A percentile compares a stretch with the other conserved stretches of the same genome.
These are phyloP conservation scores for Ophioninae sp. DNA, from an alignment of 2,888 invertebrate genomes.

Conservation along the genomic window DNA sequence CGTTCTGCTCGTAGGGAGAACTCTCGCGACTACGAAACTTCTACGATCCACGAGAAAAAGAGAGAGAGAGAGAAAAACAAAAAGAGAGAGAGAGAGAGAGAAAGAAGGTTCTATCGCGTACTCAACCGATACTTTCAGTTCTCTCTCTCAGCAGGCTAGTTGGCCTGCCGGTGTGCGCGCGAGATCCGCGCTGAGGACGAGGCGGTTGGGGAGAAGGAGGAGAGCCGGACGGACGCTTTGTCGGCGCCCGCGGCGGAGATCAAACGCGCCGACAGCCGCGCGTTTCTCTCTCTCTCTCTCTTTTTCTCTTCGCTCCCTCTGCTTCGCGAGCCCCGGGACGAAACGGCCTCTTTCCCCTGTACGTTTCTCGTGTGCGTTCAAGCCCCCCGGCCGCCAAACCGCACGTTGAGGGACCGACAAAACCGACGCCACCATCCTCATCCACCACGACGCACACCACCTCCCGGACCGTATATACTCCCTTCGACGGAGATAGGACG, in stretches of 20 bases:
- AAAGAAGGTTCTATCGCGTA: constrained; percentile 25
- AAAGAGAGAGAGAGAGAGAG: too few relatives aligned
- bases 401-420: constrained; percentile 68
- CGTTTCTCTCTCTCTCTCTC: constrained; percentile 64
- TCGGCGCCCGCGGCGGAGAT: constrained; percentile 80
- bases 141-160: constrained; percentile 58
- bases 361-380: constrained; percentile 51
- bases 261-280: constrained; percentile 78
- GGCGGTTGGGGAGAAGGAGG: constrained; percentile 58
- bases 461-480: background rate
- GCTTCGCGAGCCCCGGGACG: constrained; percentile 50
- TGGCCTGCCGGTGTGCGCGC: constrained; percentile 64
- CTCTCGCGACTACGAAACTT: constrained; percentile 41
- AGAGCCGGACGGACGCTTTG: constrained; percentile 76
- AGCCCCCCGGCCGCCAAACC: constrained; percentile 64
- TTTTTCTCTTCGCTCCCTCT: constrained; percentile 43
- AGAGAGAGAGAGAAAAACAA: too few relatives aligned
- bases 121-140: constrained; percentile 56
- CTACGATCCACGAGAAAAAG: constrained; percentile 36
- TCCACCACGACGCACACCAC: constrained; percentile 22
- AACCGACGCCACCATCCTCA: constrained; percentile 68
- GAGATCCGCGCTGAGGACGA: constrained; percentile 67
- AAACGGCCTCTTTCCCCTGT: constrained; percentile 56
- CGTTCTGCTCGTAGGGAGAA: constrained; percentile 39
- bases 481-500: constrained; percentile 1